A percentile compares a stretch with the other conserved stretches of the same genome.
Conservation (phyloP, 2,797 vertebrate genomes). For the Pelochelys cantorii region DNA sequence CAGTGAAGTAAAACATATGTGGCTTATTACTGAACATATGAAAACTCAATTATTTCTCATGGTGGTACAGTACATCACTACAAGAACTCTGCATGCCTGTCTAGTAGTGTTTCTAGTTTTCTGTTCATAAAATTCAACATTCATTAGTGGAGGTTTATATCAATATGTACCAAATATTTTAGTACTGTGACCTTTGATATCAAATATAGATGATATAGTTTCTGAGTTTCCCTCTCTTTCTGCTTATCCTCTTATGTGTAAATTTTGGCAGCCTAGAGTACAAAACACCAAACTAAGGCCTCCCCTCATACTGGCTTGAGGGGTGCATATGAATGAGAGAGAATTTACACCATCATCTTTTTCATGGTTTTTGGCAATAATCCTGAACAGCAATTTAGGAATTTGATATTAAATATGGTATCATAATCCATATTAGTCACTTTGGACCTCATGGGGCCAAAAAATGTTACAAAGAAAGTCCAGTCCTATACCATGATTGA, state of each 20-base stretch:
- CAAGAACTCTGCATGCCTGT: constrained; percentile 15
- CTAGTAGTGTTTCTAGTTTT: constrained; percentile 4
- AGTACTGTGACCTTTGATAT: neutral
- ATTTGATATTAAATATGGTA: neutral
- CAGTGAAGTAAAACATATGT: neutral
- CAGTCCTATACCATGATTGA: neutral
- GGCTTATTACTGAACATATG: constrained; percentile 48
- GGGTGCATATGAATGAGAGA: neutral
- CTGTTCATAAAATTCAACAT: constrained; percentile 64
- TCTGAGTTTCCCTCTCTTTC: constrained; percentile 2
- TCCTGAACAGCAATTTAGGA: neutral
- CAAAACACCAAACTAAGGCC: neutral
- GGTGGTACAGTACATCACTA: constrained; percentile 47
- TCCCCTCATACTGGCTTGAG: neutral
- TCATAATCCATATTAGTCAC: neutral
- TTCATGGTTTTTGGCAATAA: neutral
- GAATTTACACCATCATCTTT: constrained; percentile 9
- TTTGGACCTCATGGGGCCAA: neutral
- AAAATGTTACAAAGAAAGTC: neutral
- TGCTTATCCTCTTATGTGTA: neutral
- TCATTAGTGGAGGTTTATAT: neutral
- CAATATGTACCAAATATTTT: neutral
- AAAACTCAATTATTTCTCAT: constrained; percentile 68
- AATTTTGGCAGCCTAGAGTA: neutral
- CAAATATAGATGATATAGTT: neutral